phyloP scores from a whole-genome alignment of 2,797 vertebrate species.

The Xenops minutus region DNA sequence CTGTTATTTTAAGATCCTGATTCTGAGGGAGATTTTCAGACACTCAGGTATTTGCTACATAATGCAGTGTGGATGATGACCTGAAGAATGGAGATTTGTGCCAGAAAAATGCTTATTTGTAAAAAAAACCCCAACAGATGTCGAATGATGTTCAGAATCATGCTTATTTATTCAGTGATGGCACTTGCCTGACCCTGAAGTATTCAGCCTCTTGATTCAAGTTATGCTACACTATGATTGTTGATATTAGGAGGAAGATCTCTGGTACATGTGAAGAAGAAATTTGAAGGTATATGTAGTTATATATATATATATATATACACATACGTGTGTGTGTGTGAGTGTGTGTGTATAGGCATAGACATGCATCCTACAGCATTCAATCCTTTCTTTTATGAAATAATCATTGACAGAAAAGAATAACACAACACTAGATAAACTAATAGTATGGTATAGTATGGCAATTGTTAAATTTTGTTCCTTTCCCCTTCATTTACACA shows the following conservation, averaged over 20 bases:
- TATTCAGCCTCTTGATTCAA: neutral
- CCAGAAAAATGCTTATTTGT: neutral
- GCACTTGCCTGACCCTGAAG: neutral
- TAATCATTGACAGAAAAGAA: neutral
- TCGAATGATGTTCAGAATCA: neutral
- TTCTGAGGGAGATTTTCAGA: neutral
- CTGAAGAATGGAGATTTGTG: neutral
- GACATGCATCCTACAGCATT: neutral
- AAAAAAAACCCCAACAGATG: accelerated
- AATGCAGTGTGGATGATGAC: neutral
- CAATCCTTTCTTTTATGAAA: neutral
- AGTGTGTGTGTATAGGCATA: too few relatives aligned
- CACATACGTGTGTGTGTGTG: too few relatives aligned
- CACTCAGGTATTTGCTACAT: neutral
- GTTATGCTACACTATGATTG: neutral
- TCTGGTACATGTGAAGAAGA: neutral
- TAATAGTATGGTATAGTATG: neutral
- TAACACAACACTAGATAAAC: neutral
- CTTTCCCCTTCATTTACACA: neutral
- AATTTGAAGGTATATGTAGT: neutral
- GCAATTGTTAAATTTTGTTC: neutral
- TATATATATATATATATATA: neutral
- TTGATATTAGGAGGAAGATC: neutral
- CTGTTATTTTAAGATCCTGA: neutral
- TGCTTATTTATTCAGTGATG: neutral